Evolutionary conservation across 2,888 invertebrate genomes (phyloP).

Genomic region (Xiphydria camelus): DNA sequence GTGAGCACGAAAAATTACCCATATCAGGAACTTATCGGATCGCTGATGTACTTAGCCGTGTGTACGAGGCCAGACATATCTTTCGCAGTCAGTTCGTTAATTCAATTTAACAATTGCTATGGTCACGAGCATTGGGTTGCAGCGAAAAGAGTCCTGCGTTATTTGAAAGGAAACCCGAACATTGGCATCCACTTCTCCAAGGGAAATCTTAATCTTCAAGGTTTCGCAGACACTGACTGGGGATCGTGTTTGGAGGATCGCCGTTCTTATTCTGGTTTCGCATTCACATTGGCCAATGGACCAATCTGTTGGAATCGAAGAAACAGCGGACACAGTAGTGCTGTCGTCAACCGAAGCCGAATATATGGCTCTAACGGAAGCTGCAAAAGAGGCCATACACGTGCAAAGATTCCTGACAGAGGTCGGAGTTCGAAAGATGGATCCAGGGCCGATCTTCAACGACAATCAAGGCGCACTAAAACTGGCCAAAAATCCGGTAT

Average conservation of each 20-base stretch:
- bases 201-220: not conserved
- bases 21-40: slow-evolving; percentile 16
- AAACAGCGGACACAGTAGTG: slow-evolving; percentile 27
- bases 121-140: slow-evolving; percentile 18
- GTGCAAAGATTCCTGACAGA: slow-evolving; percentile 8
- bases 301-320: slow-evolving; percentile 16
- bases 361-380: slow-evolving; percentile 34
- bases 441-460: slow-evolving; percentile 8
- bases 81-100: slow-evolving; percentile 11
- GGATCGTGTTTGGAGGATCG: slow-evolving; percentile 19
- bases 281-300: slow-evolving; percentile 15
- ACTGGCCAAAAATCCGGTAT: slow-evolving; percentile 14
- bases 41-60: slow-evolving; percentile 14
- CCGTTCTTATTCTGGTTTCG: slow-evolving; percentile 26
- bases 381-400: slow-evolving; percentile 30
- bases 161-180: slow-evolving; percentile 15
- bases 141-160: slow-evolving; percentile 15
- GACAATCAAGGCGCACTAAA: slow-evolving; percentile 21
- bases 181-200: slow-evolving; percentile 5
- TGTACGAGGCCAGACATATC: slow-evolving; percentile 20
- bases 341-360: slow-evolving; percentile 39
- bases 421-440: not conserved
- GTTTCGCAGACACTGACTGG: slow-evolving; percentile 14
- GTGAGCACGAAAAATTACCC: slow-evolving; percentile 2
- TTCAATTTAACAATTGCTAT: slow-evolving; percentile 8